Base-by-base conservation (phyloP, 2,113 vertebrate species). In the Heterotilapia buettikoferi region DNA sequence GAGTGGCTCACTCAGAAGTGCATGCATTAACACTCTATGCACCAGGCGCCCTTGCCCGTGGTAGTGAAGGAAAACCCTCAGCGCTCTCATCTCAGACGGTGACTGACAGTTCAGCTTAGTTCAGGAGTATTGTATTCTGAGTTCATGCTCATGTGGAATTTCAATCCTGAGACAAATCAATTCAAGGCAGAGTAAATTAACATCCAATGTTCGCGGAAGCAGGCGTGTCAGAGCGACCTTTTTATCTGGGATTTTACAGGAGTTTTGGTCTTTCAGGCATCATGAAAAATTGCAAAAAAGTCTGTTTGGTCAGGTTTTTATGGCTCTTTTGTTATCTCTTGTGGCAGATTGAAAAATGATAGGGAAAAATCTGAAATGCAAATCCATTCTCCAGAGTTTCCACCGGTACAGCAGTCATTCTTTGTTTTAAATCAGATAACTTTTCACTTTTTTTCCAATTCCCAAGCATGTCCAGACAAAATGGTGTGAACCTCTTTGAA, bases 91-190 rank as follows among this genome's bases (percentile, higher is more conserved):
- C 89, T 86, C 52, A 56, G 57, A 83, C 19, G 73, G 33, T 79
- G 87, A 86, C 84, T 85, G 88, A 88, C 88, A 90, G 86, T 40
- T 80, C 8, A 38, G 81, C 68, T 92, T n/a, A 54, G 84, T 90
- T 90, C 16, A 81, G 18, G 84, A 26, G n/a, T 5, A 83, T 61
- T 61, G 54, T 57, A 79, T 79, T 86, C 82, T 36, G 83, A 88
- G 83, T 88, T 88, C 85, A 47, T n/a, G 76, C 86, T 84, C 53
- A 59, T 54, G 40, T 63, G 61, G 56, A 84, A 76, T 86, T 78
- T 71, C 24, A 84, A 38, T 45, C 71, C 82, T 38, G 33, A 82
- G 78, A 88, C 54, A 82, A 85, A 91, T 90, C 81, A 88, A 68
- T 93, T 84, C 29, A 45, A 82, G 53, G 63, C 16, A 57, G 40